phyloP scores from a whole-genome alignment of 92 coral and sea anemone genomes.

The Umimayanthus chanpuru region DNA sequence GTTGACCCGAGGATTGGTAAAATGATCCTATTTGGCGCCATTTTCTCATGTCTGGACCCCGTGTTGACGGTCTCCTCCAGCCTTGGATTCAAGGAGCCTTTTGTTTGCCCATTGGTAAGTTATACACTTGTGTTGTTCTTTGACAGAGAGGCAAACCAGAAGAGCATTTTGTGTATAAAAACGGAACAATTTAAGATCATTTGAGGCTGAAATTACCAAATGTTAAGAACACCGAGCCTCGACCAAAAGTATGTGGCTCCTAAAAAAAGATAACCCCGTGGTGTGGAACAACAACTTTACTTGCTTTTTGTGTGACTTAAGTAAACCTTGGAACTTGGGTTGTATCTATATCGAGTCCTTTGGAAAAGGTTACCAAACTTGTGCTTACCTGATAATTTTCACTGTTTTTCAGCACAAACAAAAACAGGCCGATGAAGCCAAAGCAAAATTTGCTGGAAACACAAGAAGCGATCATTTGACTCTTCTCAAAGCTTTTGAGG shows the following conservation, averaged over 20 bases:
- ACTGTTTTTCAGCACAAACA: slow-evolving; percentile 71
- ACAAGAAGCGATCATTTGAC: slow-evolving; percentile 90
- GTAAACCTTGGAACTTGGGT: too few species aligned
- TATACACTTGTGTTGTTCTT: neutral
- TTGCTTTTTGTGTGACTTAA: too few species aligned
- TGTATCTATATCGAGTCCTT: too few species aligned
- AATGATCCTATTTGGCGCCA: slow-evolving; percentile 95
- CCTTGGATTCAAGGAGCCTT: slow-evolving; percentile 93
- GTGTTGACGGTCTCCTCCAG: slow-evolving; percentile 93
- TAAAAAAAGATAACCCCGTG: too few species aligned
- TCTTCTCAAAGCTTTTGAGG: slow-evolving; percentile 83
- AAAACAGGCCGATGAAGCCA: slow-evolving; percentile 83
- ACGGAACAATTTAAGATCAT: too few species aligned
- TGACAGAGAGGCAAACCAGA: too few species aligned
- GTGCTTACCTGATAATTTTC: neutral
- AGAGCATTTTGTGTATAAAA: too few species aligned
- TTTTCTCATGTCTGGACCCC: slow-evolving; percentile 96
- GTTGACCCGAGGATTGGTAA: slow-evolving; percentile 95
- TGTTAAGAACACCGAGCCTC: too few species aligned
- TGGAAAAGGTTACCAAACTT: too few species aligned
- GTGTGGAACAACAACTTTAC: too few species aligned
- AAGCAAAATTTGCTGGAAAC: slow-evolving; percentile 73
- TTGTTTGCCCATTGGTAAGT: slow-evolving; percentile 88
- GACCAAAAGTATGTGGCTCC: too few species aligned
- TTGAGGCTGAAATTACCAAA: too few species aligned